phyloP scores from a whole-genome alignment of 2,113 vertebrate species.

The Corvus moneduloides region DNA sequence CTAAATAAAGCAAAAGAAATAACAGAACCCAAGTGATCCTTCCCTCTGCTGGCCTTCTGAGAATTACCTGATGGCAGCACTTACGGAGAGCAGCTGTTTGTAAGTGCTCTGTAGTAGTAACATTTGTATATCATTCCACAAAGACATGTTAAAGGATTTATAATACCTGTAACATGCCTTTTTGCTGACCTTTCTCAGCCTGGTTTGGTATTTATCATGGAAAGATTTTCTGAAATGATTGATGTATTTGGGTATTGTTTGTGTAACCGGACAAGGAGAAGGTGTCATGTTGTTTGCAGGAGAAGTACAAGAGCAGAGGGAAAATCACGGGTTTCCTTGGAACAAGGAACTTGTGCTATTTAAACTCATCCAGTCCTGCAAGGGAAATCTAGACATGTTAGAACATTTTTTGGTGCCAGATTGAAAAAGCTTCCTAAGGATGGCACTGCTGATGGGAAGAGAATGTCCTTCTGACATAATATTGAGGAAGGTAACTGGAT shows the following conservation, averaged over 20 bases:
- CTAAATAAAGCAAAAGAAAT: background rate
- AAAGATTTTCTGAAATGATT: slow-evolving; percentile 30
- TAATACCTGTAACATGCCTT: background rate
- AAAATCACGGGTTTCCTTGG: background rate
- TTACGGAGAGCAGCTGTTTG: background rate
- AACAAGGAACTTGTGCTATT: background rate
- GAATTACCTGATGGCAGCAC: background rate
- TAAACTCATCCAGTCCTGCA: background rate
- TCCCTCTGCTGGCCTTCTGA: background rate
- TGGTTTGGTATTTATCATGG: slow-evolving; percentile 37
- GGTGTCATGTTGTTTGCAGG: background rate
- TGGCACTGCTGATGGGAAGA: background rate
- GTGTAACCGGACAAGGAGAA: background rate
- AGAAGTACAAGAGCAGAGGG: background rate
- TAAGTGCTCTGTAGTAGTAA: background rate
- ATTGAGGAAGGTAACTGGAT: background rate
- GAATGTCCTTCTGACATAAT: background rate
- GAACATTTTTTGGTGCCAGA: background rate
- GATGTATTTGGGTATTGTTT: slow-evolving; percentile 21
- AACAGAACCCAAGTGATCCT: background rate
- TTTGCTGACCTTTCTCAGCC: slow-evolving; percentile 49
- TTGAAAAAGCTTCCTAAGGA: background rate
- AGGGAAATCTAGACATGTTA: background rate
- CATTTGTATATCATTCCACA: background rate
- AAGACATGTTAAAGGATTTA: background rate